Base-by-base conservation (phyloP, 2,113 vertebrate genomes). In the Ginglymostoma cirratum region DNA sequence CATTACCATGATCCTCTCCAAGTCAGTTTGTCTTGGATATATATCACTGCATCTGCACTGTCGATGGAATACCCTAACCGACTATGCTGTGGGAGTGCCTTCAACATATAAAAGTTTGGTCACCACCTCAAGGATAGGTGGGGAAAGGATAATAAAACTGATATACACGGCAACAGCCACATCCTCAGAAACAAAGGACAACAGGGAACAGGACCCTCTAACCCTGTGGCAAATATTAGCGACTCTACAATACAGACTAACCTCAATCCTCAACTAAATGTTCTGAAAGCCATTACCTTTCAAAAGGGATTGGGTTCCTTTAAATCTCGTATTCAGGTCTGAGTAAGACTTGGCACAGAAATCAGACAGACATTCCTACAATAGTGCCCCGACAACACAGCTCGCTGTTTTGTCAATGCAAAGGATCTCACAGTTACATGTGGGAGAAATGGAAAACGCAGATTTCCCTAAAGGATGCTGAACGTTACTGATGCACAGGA, bases 341-440 rank as follows among this genome's bases (percentile, higher is more conserved):
- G 23, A 72, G 3, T 24, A 45, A 30, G 12, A 95, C 65, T 72
- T 95, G 93, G 93, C 93, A 0, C 42, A 70, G 67, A 48, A 95
- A 1, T 95, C 67, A 95, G 93, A 95, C 93, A 95, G 67, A 72
- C 67, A 70, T 95, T 95, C 66, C 93, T 72, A 8, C 3, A 21
- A 30, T 38, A 72, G 67, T 48, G 42, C 93, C 48, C 38, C 15
- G 24, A 69, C 67, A 72, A 48, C 67, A 17, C 38, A 72, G 69
- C 67, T 95, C 42, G 15, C 30, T 27, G 66, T 45, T 67, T 23
- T 95, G 93, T 17, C 67, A 72, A 30, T 3, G 42, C 27, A 12
- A 95, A 72, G 2, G 67, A 95, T 69, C 93, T 95, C 38, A 42
- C 93, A 72, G 93, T 27, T 70, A 67, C 30, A 42, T 95, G 93